Conservation (phyloP, 2,113 vertebrate genomes). For the Calyptomena viridis region DNA sequence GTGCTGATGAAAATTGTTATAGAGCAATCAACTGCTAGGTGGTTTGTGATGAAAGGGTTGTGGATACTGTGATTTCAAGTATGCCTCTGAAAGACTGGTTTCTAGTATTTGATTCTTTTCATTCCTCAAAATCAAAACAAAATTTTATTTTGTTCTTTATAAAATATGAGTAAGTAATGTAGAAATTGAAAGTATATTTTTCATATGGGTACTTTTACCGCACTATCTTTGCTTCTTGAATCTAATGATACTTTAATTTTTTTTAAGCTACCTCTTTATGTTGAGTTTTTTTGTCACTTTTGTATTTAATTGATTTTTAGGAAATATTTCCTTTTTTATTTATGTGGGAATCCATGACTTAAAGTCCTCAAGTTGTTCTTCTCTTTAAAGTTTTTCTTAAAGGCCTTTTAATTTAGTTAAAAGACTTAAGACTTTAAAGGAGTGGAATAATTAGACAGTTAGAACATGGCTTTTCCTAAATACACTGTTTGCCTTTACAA, state of each 20-base stretch:
- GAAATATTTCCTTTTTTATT: neutral
- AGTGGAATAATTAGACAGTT: neutral
- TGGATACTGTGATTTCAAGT: neutral
- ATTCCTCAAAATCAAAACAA: neutral
- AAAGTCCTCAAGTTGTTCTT: neutral
- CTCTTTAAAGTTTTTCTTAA: neutral
- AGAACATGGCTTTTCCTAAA: neutral
- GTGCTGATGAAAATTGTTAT: neutral
- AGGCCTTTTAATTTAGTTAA: neutral
- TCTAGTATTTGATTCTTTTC: neutral
- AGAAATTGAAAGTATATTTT: neutral
- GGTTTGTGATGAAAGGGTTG: neutral
- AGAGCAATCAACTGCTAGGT: neutral
- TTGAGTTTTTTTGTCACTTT: neutral
- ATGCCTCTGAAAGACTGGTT: neutral
- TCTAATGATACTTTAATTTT: neutral
- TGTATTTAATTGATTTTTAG: neutral
- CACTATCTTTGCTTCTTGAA: neutral
- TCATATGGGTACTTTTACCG: neutral
- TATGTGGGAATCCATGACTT: neutral
- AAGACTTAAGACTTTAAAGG: neutral
- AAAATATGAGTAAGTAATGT: neutral
- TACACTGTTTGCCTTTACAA: neutral
- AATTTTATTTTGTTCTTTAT: neutral
- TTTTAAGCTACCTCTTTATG: constrained; percentile 19